Evolutionary conservation across 2,113 vertebrate species (phyloP).

Genomic region (Equus quagga): DNA sequence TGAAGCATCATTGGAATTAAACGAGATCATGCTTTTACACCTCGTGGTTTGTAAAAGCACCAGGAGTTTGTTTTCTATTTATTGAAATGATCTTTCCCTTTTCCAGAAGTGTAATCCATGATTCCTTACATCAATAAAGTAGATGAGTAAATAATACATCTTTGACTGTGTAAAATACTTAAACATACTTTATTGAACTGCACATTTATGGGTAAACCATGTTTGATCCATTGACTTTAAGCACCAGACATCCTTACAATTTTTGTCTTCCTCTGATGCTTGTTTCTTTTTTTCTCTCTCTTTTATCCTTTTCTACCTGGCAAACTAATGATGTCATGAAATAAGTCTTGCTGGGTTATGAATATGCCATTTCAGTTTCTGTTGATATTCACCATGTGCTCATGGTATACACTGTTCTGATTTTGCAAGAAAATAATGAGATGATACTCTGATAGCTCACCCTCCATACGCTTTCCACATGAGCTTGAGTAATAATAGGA

Average conservation of each 20-base stretch:
- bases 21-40: not conserved
- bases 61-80: not conserved
- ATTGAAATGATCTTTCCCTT: not conserved
- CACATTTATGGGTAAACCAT: not conserved
- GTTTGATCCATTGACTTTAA: slow-evolving; percentile 6
- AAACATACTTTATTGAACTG: slow-evolving; percentile 36
- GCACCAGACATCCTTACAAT: not conserved
- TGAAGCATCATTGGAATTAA: slow-evolving; percentile 19
- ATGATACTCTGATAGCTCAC: not conserved
- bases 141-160: not conserved
- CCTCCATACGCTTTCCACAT: not conserved
- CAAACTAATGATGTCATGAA: not conserved
- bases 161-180: slow-evolving; percentile 26
- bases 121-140: not conserved
- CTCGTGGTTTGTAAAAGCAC: not conserved
- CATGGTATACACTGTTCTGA: not conserved
- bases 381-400: not conserved
- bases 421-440: slow-evolving; percentile 34
- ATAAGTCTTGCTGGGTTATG: not conserved
- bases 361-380: not conserved
- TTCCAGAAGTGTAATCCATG: slow-evolving; percentile 24
- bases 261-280: not conserved
- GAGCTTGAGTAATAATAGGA: not conserved
- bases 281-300: not conserved
- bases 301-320: not conserved